Base-by-base conservation (phyloP, 2,888 invertebrate species). In the Athalia rosae region DNA sequence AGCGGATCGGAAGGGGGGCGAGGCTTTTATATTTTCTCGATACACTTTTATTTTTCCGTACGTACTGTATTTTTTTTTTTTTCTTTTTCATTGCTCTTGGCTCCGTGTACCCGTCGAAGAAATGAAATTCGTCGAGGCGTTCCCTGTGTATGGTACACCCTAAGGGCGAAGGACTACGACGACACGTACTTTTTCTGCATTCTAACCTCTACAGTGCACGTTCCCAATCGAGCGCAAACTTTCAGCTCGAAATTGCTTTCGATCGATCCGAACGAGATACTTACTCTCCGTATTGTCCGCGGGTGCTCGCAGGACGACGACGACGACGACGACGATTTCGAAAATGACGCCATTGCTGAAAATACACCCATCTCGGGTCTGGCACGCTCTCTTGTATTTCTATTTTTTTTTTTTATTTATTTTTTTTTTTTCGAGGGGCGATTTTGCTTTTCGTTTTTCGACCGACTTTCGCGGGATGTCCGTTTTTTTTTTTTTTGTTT, bases 191-290 rank as follows among this genome's bases (percentile, higher is more conserved):
- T 61, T 28, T 7, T 64, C 11, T n/a, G 9, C 8, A 5, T 45
- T 47, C 64, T 28, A 28, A 41, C 53, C 28, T 67, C 28, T 67
- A 67, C 53, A n/a, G n/a, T 67, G 53, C 50, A 53, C 50, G 50
- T 67, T 8, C 3, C 50, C 67, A 53, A 67, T 53, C 67, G 28
- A 28, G 67, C 50, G 41, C 67, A 41, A 67, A 67, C 43, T 67
- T 67, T 67, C 67, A 28, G n/a, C 28, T 53, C 43, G 67, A 67
- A 67, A 67, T 67, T 67, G 67, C 67, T 67, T 67, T 41, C 67
- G 53, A 67, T 67, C 67, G 67, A 50, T 9, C 50, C 50, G 11
- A 28, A 28, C 28, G 28, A 28, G 28, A 41, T n/a, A 41, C 15
- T 28, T 5, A 15, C 41, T 67, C 67, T 11, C 28, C 28, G 63